Evolutionary conservation across 37 sponge, comb jelly and placozoan genomes (phyloP).

Genomic region (Halichondria panicea): DNA sequence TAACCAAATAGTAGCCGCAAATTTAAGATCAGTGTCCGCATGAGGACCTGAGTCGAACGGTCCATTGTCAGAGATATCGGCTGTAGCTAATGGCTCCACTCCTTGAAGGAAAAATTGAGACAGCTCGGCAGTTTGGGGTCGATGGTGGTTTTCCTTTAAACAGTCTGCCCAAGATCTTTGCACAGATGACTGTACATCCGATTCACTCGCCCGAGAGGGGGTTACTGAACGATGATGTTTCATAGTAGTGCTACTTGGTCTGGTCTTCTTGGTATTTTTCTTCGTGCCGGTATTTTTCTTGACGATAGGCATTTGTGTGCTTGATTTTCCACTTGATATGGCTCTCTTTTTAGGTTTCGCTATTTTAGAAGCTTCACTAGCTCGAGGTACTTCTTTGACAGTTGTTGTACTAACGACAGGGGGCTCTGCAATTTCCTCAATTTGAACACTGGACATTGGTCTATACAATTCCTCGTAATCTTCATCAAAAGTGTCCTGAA

Average conservation of each 20-base stretch:
- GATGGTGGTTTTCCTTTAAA: background rate
- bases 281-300: background rate
- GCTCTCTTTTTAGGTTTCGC: no score
- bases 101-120: conserved; percentile 41
- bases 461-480: background rate
- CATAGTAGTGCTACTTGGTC: background rate
- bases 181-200: conserved; percentile 5
- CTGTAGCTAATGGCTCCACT: conserved; percentile 2
- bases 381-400: no score
- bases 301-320: no score
- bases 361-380: no score
- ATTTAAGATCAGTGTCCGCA: background rate
- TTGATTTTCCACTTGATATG: no score
- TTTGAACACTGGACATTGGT: conserved; percentile 10
- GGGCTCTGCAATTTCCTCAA: conserved; percentile 7
- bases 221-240: background rate
- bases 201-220: background rate
- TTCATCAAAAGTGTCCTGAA: background rate
- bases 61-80: background rate
- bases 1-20: conserved; percentile 31
- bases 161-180: background rate
- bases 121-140: background rate
- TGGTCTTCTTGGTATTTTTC: background rate
- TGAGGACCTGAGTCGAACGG: background rate
- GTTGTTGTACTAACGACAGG: background rate